Evolutionary conservation across 2,888 invertebrate species (phyloP), one percentile per base, ranked within the genome.

Genomic region (Blera fallax): DNA sequence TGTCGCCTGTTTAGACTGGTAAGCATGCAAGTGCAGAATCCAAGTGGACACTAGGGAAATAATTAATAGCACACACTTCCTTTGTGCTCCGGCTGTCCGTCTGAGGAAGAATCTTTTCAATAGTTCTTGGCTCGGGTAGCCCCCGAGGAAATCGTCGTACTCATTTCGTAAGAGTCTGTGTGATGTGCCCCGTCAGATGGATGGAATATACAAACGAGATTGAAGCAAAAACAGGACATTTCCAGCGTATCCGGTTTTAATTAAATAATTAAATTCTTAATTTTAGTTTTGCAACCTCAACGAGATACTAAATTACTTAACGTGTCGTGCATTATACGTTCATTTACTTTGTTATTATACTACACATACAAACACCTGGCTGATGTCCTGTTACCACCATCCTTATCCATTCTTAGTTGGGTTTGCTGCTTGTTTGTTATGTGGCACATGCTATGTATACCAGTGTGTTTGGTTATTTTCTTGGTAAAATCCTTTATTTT

Each of bases 41-140:
- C 65, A 81, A 85, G 52, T 72, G 81, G 76, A 76, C 85, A 65
- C 81, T 52, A 18, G 54, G 85, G 67, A 85, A 85, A 81, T 85
- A 85, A 85, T 85, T 85, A 85, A 81, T 72, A 72, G 69, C 76
- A 70, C 74, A 80, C 84, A 52, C 58, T 80, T 74, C 80, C 84
- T 80, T 64, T 69, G 62, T 67, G 60, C 50, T 37, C 24, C 14
- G 34, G 37, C 21, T 79, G 73, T 60, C 54, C 65, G 50, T 18
- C 70, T 62, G 16, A n/a, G 62, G n/a, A 54, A 32, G 40, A 82
- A 40, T 64, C 64, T 64, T 77, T 81, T 69, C 62, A 62, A 52
- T 54, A 80, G 2, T 16, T 24, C 5, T 27, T 7, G 50, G 24
- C 5, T 27, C 11, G 50, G 52, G 21, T 32, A 45, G 3, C 2